Evolutionary conservation across 2,888 invertebrate genomes (phyloP).

Genomic region (Calliphora vomitoria): DNA sequence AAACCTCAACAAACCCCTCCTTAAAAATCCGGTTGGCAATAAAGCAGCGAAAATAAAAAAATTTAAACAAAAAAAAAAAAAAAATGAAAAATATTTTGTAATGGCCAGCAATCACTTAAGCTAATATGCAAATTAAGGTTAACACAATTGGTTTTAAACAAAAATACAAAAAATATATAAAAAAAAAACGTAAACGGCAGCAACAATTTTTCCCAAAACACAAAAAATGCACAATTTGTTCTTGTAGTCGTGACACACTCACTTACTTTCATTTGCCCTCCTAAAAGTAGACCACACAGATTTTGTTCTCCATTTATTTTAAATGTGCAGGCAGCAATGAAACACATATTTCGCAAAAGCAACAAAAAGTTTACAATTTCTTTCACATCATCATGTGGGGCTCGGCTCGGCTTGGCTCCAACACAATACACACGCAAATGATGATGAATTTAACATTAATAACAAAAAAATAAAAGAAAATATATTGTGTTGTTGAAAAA

Average conservation of each 20-base stretch:
- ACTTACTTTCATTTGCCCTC: neutral
- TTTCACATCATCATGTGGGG: slow-evolving; percentile 31
- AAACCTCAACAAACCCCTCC: slow-evolving; percentile 58
- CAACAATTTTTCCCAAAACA: neutral
- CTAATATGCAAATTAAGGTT: slow-evolving; percentile 75
- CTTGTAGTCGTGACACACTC: slow-evolving; percentile 38
- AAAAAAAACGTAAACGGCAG: slow-evolving; percentile 17
- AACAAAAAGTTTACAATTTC: slow-evolving; percentile 24
- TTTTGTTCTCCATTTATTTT: neutral
- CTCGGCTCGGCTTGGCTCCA: slow-evolving; percentile 1
- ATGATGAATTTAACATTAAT: slow-evolving; percentile 49
- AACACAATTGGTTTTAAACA: slow-evolving; percentile 71
- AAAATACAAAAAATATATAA: neutral
- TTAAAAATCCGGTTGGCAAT: slow-evolving; percentile 24
- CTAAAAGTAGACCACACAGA: slow-evolving; percentile 39
- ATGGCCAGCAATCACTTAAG: slow-evolving; percentile 72
- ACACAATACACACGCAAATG: slow-evolving; percentile 45
- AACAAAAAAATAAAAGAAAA: neutral
- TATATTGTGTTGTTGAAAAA: neutral
- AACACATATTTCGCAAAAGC: neutral
- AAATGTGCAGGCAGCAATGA: neutral
- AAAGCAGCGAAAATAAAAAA: slow-evolving; percentile 5
- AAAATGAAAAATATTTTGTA: slow-evolving; percentile 52
- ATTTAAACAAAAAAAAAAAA: slow-evolving; percentile 11
- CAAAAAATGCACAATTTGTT: slow-evolving; percentile 57